Conservation (phyloP, 37 sponge, comb jelly and placozoan genomes). For the Aphrocallistes beatrix region DNA sequence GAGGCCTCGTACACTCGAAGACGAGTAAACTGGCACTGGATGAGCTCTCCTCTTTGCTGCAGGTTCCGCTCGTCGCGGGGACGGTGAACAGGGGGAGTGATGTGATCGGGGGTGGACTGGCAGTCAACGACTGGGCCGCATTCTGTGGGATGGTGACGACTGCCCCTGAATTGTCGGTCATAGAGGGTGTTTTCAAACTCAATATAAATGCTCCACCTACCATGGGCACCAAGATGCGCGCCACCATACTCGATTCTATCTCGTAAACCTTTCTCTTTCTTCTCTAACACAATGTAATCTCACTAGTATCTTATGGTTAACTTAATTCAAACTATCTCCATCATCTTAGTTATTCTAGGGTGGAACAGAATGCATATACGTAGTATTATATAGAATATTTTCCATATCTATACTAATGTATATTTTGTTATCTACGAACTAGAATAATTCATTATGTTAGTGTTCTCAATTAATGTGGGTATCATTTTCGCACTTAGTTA, state of each 20-base stretch:
- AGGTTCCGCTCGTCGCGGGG: slow-evolving; percentile 96
- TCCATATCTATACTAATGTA: too few species aligned
- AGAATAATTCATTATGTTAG: too few species aligned
- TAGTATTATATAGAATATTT: too few species aligned
- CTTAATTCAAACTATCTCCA: too few species aligned
- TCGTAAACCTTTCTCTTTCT: background rate
- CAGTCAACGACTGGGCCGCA: slow-evolving; percentile 95
- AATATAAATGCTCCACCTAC: slow-evolving; percentile 51
- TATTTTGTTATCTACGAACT: too few species aligned
- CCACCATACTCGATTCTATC: slow-evolving; percentile 53
- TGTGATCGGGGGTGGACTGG: slow-evolving; percentile 86
- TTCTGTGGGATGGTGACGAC: slow-evolving; percentile 97
- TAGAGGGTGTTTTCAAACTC: slow-evolving; percentile 94
- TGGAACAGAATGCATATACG: too few species aligned
- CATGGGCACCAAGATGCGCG: slow-evolving; percentile 48
- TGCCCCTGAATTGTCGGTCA: slow-evolving; percentile 86
- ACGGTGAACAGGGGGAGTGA: slow-evolving; percentile 97
- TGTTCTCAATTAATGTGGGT: too few species aligned
- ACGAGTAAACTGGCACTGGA: slow-evolving; percentile 85
- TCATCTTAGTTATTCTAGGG: too few species aligned
- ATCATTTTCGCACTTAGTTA: too few species aligned
- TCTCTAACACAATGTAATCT: too few species aligned
- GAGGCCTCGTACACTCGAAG: slow-evolving; percentile 93
- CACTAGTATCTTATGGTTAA: too few species aligned
- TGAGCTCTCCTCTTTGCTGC: slow-evolving; percentile 98